A percentile compares a stretch with the other conserved stretches of the same genome.
phyloP scores from a whole-genome alignment of 2,113 vertebrate species.

The Cephalopterus ornatus region DNA sequence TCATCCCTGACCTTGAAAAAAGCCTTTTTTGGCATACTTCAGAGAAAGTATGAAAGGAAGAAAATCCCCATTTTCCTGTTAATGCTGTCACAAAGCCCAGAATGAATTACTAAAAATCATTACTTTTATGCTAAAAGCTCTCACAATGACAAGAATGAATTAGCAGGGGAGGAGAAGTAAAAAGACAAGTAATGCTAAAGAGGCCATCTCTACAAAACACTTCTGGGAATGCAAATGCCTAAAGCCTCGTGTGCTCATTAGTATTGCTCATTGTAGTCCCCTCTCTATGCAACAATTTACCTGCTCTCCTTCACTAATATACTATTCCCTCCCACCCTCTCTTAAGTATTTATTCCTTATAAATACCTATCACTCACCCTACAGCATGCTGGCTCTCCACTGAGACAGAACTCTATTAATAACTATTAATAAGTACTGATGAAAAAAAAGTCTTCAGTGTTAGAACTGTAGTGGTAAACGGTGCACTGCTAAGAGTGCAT shows the following conservation, averaged over 20 bases:
- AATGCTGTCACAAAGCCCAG: background rate
- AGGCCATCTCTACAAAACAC: background rate
- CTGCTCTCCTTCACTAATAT: background rate
- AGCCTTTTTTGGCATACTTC: background rate
- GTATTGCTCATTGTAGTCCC: background rate
- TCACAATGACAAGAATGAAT: background rate
- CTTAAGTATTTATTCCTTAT: background rate
- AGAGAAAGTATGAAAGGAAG: too few species aligned
- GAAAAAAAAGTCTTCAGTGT: background rate
- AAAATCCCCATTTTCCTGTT: background rate
- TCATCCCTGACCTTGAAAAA: background rate
- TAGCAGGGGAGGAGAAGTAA: background rate
- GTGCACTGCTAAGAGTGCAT: background rate
- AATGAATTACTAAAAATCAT: constrained; percentile 1
- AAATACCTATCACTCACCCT: background rate
- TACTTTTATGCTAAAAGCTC: constrained; percentile 40
- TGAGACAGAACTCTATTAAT: background rate
- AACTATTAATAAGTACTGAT: background rate
- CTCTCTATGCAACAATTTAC: background rate
- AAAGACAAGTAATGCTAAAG: constrained; percentile 1
- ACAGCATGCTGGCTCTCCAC: background rate
- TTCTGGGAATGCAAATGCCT: background rate
- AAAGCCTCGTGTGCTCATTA: background rate
- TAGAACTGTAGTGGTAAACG: background rate
- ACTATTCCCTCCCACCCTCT: background rate